Base-by-base conservation (phyloP, 2,888 invertebrate species). In the Leucozona laternaria region DNA sequence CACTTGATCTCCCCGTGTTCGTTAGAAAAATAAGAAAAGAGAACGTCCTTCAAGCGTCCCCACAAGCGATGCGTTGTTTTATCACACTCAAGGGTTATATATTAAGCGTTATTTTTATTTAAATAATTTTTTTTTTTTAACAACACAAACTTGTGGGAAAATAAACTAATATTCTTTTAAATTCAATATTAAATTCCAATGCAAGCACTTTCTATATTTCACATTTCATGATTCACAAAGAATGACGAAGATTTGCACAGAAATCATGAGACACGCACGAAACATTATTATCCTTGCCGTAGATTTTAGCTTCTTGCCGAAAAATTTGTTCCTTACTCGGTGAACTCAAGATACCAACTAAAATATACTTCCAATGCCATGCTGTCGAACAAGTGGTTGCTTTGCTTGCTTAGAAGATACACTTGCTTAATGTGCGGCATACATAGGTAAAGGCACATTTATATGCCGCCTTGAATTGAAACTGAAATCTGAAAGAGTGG, bases 261-360 rank as follows among this genome's bases (percentile, higher is more conserved):
- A 22, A 7, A 22, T n/a, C 8, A 10, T 3, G 4, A 22, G 40
- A 22, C 37, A 22, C 66, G 66, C 31, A 68, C 66, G 13, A 34
- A 34, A n/a, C n/a, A 60, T 40, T 15, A 64, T 43, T 70, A 48
- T 70, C 57, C 64, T 75, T 40, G 53, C 15, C 22, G 1, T 4
- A 45, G 53, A 17, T 13, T 43, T 22, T 2, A 57, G 4, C 40
- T 62, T 11, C 55, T 73, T 68, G 50, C 50, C 34, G 48, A 50
- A 4, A 68, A 72, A 4, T 48, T 20, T 75, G 86, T 64, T 75
- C 73, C 64, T 79, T 37, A 78, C 82, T 79, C 82, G 78, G 13
- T 64, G 82, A 86, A 78, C 71, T 75, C 70, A 75, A 86, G 82
- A 86, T 81, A 82, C 82, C 75, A 66, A 86, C 86, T 86, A 66